Base-by-base conservation (phyloP, 2,113 vertebrate species). In the Octodon degus region DNA sequence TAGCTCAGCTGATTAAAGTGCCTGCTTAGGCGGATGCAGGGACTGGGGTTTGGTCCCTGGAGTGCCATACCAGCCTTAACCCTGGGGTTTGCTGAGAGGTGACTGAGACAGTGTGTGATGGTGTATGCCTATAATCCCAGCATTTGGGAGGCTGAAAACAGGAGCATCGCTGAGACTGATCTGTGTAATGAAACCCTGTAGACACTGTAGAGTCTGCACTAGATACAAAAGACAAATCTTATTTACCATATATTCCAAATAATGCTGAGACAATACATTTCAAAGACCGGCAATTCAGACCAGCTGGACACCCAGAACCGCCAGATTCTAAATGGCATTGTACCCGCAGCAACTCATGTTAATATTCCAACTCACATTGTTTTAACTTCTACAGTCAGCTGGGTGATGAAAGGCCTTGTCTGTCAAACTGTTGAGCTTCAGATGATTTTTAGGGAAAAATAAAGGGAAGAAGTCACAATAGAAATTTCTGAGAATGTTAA, bases 301-400 rank as follows among this genome's bases (percentile, higher is more conserved):
- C 11, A 25, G 16, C 55, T 43, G 37, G 40, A 88, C 82, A 40
- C 22, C 30, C 16, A n/a, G 12, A 11, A 62, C 58, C 20, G 10
- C 30, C 43, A 74, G 34, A 27, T 47, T 37, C 65, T 50, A 32
- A 24, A 5, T 34, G 6, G 20, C 19, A 5, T 0, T 0, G 5
- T 13, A 2, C 0, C 20, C 25, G 11, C 20, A 9, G 25, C 2
- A 12, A 5, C 19, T 8, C 6, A 0, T 9, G 14, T 55, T 55
- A 14, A 10, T 81, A 0, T 2, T 6, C 47, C 17, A 5, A 13
- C 27, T 63, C 22, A 20, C 47, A 17, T 11, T 34, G 4, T 4
- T 2, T 43, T 43, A 2, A 3, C 9, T 60, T 19, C 32, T 58
- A 0, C 4, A 2, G 11, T 63, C 62, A 67, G 53, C 32, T n/a